Evolutionary conservation across 2,888 invertebrate species (phyloP), one percentile per base, ranked within the genome.

Genomic region (Eupithecia centaureata): DNA sequence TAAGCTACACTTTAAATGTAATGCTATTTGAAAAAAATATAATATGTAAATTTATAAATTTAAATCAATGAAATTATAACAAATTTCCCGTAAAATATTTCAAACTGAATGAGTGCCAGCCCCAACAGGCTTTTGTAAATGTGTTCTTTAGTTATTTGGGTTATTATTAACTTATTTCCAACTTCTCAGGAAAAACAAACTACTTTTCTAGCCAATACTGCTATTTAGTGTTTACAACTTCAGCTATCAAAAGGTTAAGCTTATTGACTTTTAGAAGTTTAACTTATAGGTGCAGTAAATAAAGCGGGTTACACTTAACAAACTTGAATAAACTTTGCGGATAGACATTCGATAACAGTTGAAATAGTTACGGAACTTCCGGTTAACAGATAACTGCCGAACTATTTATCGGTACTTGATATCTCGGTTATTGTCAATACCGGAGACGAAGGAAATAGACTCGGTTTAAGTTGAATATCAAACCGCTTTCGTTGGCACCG

Each of bases 341-440:
- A 65, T 32, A 57, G 60, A 30, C 61, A 62, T 62, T 61, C 63
- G 68, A 68, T 68, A 68, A 59, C 61, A 32, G 54, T 42, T 64
- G 62, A 62, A 58, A 65, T 69, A 64, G 32, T 68, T 51, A 42
- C 61, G 33, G 18, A 63, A 63, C 59, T 67, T 59, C 47, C 28
- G 47, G 47, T 13, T 32, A 64, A 57, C 47, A 30, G 52, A 61
- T 60, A 59, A 42, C 62, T 60, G 59, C 54, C 13, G 42, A 69
- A 68, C 65, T 63, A 52, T 61, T 57, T 54, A 65, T 59, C 68
- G 62, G 62, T 35, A 63, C 54, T 69, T 62, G 54, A 33, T 68
- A 68, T 62, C 65, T 59, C 59, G 28, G 62, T 65, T 69, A 69
- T 63, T 61, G 68, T 65, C 65, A 56, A 60, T 69, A 65, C 33